Percentiles rank a stretch among this genome's conserved stretches.
Evolutionary conservation across 2,888 invertebrate species (phyloP).

Genomic region (Nephrotoma guestfalica): DNA sequence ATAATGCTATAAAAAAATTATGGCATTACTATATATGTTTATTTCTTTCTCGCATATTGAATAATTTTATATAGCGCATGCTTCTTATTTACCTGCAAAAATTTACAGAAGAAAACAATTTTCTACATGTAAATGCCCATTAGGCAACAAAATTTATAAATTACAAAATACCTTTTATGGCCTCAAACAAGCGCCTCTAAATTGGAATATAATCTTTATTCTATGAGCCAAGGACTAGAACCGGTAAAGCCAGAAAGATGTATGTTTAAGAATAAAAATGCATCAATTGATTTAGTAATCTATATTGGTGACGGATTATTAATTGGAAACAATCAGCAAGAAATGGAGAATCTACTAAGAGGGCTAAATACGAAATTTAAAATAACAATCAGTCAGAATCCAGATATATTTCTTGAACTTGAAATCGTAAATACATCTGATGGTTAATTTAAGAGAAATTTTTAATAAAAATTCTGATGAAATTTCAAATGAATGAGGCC

Average conservation of each 20-base stretch:
- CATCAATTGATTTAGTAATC: background rate
- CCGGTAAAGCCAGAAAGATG: background rate
- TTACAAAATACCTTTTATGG: background rate
- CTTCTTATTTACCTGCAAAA: too few species aligned
- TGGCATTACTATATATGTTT: too few species aligned
- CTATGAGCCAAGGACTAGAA: background rate
- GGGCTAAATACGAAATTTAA: background rate
- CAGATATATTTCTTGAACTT: background rate
- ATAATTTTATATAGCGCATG: too few species aligned
- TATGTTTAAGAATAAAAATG: background rate
- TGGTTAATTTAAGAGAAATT: background rate
- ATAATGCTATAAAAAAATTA: too few species aligned
- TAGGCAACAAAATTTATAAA: background rate
- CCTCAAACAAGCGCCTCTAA: background rate
- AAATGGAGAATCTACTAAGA: background rate
- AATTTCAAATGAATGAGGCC: background rate
- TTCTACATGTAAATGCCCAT: too few species aligned
- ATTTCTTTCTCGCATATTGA: too few species aligned
- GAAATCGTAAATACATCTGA: background rate
- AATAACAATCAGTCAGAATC: background rate
- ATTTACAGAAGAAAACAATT: too few species aligned
- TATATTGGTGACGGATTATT: background rate
- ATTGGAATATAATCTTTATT: background rate
- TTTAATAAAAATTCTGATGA: background rate
- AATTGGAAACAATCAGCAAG: background rate